Base-by-base conservation (phyloP, 2,797 vertebrate genomes). In the Falco naumanni region DNA sequence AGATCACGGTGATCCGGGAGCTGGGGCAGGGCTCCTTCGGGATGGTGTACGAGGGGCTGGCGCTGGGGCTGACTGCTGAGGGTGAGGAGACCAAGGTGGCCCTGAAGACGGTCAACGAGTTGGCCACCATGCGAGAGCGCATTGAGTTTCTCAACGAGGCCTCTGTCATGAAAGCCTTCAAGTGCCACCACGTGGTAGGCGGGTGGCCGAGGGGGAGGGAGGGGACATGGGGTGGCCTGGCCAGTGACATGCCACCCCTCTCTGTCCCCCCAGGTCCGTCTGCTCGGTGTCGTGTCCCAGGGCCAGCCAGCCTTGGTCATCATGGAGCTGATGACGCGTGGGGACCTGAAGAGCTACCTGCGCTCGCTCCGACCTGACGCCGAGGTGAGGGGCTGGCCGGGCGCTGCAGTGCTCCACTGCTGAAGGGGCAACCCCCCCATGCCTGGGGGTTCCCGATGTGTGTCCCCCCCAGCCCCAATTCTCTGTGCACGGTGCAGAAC, bases 21-120 rank as follows among this genome's bases (percentile, higher is more conserved):
- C 97, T 98, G 92, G 98, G 98, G 34, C 98, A 98, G 87, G 98
- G 98, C 51, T 98, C 98, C 60, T 98, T 98, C 1, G 98, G 98
- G 74, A 98, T 98, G 98, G 98, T 98, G 19, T 98, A 98, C 1
- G 98, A 98, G 85, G 98, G 98, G 10, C 81, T 98, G 33, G 98
- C 96, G 0, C 92, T 72, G 91, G 98, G 98, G 29, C 94, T 98
- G 9, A 96, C 89, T 20, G 59, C 93, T 2, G 97, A 97, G 48
- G 97, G 97, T 3, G 89, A 97, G 65, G 88, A 97, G 88, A 98
- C 97, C 16, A 96, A 95, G 2, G 98, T 98, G 90, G 98, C 98
- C 56, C 94, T 98, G 95, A 98, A 98, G 97, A 98, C 98, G 0
- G 98, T 98, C 91, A 98, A 98, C 10, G 98, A 98, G 88, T 31